Base-by-base conservation (phyloP, 1,140 invertebrate species). In the Armadillidium nasatum region DNA sequence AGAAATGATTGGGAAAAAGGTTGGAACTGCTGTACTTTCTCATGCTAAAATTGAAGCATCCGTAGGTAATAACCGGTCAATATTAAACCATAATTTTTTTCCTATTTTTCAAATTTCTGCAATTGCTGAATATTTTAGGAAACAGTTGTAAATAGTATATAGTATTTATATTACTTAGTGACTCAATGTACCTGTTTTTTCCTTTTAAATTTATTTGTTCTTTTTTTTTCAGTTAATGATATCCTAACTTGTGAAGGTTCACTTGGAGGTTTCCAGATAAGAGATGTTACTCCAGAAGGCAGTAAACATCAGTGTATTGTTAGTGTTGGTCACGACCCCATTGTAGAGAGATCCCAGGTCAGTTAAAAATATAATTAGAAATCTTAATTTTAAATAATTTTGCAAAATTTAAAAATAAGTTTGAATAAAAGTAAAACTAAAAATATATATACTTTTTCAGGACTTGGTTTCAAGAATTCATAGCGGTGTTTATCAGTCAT, bases 11-110 rank as follows among this genome's bases (percentile, higher is more conserved):
- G 94, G 93, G 0, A 89, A 91, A 79, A 97, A 97, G 88, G 93
- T 98, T 79, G 94, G 93, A 44, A 97, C 95, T 0, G 93, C 94
- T 19, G 97, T 94, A 0, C 89, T 97, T 88, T 91, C 91, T 33
- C 92, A 93, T 83, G 95, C 95, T 0, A 90, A 91, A 84, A 93
- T 98, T 78, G 91, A 94, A 84, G 93, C 94, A n/a, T 91, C 91
- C 0, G 84, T 96, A 77, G 90, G 91, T 90, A 71, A 79, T 73
- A 74, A 22, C 71, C 23, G 71, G 46, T 33, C 6, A 33, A 33
- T 33, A 6, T 33, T 33, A 3, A 1, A 33, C 33, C 33, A 6
- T 33, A 33, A 6, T 33, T 33, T 33, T n/a, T 1, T 33, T 33
- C 33, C 1, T 33, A 33, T 33, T 33, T 33, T 33, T 33, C n/a